A percentile compares a stretch with the other conserved stretches of the same genome.
Conservation (phyloP, 2,113 vertebrate genomes). For the Ancistrus triradiatus region DNA sequence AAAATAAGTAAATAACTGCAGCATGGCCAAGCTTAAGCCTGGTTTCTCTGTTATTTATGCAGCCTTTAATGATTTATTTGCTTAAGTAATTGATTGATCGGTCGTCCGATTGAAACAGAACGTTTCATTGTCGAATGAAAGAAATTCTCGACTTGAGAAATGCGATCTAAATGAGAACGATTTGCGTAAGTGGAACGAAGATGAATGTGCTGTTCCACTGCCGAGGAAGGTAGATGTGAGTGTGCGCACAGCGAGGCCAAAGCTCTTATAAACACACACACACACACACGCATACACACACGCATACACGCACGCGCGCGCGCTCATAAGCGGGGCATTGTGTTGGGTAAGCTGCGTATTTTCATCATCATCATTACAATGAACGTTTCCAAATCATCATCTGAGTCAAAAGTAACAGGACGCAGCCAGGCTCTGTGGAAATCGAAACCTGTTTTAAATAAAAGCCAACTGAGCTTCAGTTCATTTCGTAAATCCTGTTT, state of each 20-base stretch:
- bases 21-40: too few species aligned
- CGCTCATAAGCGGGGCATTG: neutral
- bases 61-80: too few species aligned
- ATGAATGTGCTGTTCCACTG: neutral
- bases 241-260: neutral
- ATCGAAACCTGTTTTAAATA: too few species aligned
- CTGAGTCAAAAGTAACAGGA: neutral
- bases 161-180: neutral
- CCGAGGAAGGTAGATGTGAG: neutral
- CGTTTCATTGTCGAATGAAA: neutral
- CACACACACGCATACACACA: neutral
- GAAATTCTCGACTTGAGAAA: neutral
- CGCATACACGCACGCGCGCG: neutral
- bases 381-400: slow-evolving; percentile 6
- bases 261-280: neutral
- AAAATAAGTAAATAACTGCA: too few species aligned
- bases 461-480: too few species aligned
- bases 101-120: too few species aligned
- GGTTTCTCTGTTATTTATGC: too few species aligned
- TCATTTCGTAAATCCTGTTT: too few species aligned
- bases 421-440: neutral
- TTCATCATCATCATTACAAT: neutral
- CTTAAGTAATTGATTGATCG: neutral
- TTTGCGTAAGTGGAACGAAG: neutral
- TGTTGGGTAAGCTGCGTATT: neutral